phyloP scores from a whole-genome alignment of 2,888 invertebrate genomes.

The Meganola albula region DNA sequence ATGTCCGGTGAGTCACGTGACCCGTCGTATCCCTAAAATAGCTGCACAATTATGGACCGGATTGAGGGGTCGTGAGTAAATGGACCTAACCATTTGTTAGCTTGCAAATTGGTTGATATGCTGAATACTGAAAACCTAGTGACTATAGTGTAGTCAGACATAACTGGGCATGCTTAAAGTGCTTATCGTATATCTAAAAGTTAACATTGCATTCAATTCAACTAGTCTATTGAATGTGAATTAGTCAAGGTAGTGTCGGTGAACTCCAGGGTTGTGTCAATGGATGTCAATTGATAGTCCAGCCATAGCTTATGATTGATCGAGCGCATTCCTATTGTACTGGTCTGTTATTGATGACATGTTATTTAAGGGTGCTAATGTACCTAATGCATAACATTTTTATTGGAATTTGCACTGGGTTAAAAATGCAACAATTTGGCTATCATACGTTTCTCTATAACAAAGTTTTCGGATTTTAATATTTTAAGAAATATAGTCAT shows the following conservation, averaged over 20 bases:
- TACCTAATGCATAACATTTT: too few relatives aligned
- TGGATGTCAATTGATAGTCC: conserved; percentile 35
- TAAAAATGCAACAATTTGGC: too few relatives aligned
- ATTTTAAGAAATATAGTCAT: too few relatives aligned
- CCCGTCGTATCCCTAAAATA: conserved; percentile 36
- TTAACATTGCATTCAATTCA: conserved; percentile 20
- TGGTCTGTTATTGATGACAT: background rate
- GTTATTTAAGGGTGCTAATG: background rate
- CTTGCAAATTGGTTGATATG: too few relatives aligned
- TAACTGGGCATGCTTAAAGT: conserved; percentile 19
- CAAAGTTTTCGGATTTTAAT: too few relatives aligned
- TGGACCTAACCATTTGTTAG: too few relatives aligned
- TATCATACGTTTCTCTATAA: too few relatives aligned
- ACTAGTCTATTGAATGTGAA: conserved; percentile 31
- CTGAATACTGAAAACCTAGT: too few relatives aligned
- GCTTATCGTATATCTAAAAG: conserved; percentile 13
- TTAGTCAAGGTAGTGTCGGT: conserved; percentile 33
- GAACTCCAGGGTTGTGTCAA: conserved; percentile 36
- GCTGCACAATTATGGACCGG: conserved; percentile 29
- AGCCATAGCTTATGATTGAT: conserved; percentile 21
- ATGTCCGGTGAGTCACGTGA: conserved; percentile 26
- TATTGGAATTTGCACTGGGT: too few relatives aligned
- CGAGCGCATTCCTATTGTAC: conserved; percentile 14
- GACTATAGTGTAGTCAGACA: too few relatives aligned
- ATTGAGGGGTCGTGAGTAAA: conserved; percentile 33